Evolutionary conservation across 53 echinoderm and acorn worm genomes (phyloP), one percentile per base, ranked within the genome.

Genomic region (Astropecten irregularis): DNA sequence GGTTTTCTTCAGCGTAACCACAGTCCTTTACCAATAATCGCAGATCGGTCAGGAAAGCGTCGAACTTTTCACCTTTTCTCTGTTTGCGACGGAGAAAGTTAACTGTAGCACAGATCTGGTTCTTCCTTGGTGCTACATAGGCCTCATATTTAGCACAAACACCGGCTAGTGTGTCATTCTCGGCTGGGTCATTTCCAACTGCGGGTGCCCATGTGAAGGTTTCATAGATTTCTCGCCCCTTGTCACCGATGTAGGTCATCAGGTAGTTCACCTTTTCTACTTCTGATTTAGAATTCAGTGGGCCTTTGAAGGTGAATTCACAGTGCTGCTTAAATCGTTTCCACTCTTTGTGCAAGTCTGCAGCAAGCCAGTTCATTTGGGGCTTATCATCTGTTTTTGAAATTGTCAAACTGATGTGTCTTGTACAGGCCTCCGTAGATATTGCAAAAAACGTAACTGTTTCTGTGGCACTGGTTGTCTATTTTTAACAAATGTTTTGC

Each of bases 21-120:
- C 76, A 82, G 66, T 89, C 88, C 49, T 82, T 92, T 28, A 89
- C 59, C 56, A 92, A 48, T 9, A 86, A 18, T 28, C 68, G 81
- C n/a, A 92, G 68, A n/a, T 82, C 89, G 16, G 86, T 91, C 57
- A 56, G 9, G 82, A 59, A n/a, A n/a, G n/a, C n/a, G n/a, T n/a
- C n/a, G n/a, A 85, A 86, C 40, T 76, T 89, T 53, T 89, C 89
- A 9, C 67, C 50, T 65, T 89, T 85, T 66, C 54, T 37, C 47
- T 92, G 87, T 71, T 89, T 92, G 47, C 82, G 48, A 0, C 66
- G 6, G n/a, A 89, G 82, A 34, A 89, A 92, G 31, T 86, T 92
- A 0, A 86, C 92, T 16, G 92, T 93, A 29, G n/a, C n/a, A n/a
- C n/a, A n/a, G n/a, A n/a, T n/a, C n/a, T n/a, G n/a, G n/a, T n/a